phyloP scores from a whole-genome alignment of 1,140 invertebrate genomes.

The Danaus melanippus region DNA sequence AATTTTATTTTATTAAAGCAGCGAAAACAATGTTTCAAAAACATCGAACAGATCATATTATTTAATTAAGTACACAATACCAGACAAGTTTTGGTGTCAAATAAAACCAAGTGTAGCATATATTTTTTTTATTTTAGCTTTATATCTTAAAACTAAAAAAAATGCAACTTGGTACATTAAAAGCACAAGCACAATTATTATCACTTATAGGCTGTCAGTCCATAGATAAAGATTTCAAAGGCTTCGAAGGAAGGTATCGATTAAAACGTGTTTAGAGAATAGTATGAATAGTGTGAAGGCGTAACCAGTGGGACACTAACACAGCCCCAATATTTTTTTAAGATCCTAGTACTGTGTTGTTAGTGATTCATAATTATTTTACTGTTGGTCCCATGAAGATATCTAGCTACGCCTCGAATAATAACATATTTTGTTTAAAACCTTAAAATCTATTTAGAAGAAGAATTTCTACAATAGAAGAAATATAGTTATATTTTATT shows the following conservation, averaged over 20 bases:
- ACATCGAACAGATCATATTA: no score
- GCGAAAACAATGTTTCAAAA: no score
- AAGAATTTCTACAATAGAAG: slow-evolving; percentile 3
- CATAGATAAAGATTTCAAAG: slow-evolving; percentile 65
- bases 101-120: slow-evolving; percentile 44
- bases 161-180: slow-evolving; percentile 70
- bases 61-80: no score
- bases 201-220: slow-evolving; percentile 69
- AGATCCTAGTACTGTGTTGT: slow-evolving; percentile 31
- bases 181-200: slow-evolving; percentile 71
- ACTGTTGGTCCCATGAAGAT: slow-evolving; percentile 48
- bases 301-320: slow-evolving; percentile 60
- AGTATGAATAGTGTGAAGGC: slow-evolving; percentile 39
- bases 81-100: slow-evolving; percentile 10
- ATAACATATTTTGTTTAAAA: slow-evolving; percentile 24
- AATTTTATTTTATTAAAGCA: no score
- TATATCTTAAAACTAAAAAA: slow-evolving; percentile 63
- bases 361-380: slow-evolving; percentile 32
- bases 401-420: slow-evolving; percentile 59
- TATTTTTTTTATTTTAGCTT: slow-evolving; percentile 65
- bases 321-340: slow-evolving; percentile 40
- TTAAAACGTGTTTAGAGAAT: slow-evolving; percentile 22
- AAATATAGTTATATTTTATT: no score
- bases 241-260: slow-evolving; percentile 66
- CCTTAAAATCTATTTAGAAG: slow-evolving; percentile 2